These are phyloP conservation scores for Dryomyza anilis DNA, from an alignment of 2,888 invertebrate genomes.

Conservation along the genomic window DNA sequence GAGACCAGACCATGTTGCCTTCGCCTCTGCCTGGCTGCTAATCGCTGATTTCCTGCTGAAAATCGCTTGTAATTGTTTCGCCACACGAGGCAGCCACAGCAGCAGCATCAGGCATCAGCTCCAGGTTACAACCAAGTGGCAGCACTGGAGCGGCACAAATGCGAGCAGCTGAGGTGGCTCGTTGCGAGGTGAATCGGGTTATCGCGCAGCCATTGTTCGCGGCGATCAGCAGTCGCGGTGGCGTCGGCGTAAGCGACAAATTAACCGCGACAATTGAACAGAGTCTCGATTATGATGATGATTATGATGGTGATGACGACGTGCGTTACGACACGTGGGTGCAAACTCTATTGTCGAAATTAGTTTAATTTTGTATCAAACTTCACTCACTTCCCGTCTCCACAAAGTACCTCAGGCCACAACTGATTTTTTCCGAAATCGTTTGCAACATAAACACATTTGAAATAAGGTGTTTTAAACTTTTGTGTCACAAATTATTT, in stretches of 20 bases:
- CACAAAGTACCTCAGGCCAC: background rate
- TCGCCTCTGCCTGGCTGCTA: background rate
- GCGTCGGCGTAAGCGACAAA: conserved; percentile 9
- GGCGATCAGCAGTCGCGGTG: background rate
- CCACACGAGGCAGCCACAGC: conserved; percentile 11
- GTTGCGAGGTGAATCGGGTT: background rate
- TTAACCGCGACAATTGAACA: background rate
- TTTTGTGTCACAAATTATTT: no score
- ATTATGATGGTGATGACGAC: background rate
- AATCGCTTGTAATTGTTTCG: conserved; percentile 19
- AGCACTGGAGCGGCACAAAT: background rate
- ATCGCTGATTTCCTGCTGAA: conserved; percentile 21
- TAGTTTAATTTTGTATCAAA: no score
- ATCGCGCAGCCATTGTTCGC: conserved; percentile 20
- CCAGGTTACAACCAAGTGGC: background rate
- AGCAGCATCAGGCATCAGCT: no score
- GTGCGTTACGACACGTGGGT: background rate
- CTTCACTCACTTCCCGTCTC: background rate
- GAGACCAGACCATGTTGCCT: background rate
- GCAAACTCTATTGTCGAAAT: conserved; percentile 1
- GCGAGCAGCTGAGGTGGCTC: no score
- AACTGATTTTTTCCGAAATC: background rate
- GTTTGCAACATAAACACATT: no score
- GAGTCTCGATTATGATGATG: background rate
- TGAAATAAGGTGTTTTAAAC: no score